phyloP scores from a whole-genome alignment of 2,888 invertebrate species.

The Drosophila macrospina region DNA sequence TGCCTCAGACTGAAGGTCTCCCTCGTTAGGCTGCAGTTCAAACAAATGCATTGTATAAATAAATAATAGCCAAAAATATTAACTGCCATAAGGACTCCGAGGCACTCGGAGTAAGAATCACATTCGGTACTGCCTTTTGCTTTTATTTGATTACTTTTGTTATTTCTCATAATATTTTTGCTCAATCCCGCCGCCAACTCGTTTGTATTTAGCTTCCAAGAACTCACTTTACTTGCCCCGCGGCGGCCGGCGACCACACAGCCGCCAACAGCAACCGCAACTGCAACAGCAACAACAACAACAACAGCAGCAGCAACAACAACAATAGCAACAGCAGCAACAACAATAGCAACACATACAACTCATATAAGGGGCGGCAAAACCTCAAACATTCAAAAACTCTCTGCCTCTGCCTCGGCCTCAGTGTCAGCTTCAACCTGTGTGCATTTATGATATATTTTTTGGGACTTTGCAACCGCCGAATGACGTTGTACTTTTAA shows the following conservation, averaged over 20 bases:
- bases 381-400: conserved; percentile 62
- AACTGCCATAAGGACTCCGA: conserved; percentile 17
- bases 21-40: conserved; percentile 21
- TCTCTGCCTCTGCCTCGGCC: neutral
- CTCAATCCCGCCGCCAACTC: conserved; percentile 58
- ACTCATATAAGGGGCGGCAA: conserved; percentile 62
- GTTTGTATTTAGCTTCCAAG: conserved; percentile 67
- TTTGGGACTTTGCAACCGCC: conserved; percentile 51
- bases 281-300: conserved; percentile 26
- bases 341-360: conserved; percentile 30
- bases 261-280: conserved; percentile 17
- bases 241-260: conserved; percentile 64
- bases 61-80: conserved; percentile 49
- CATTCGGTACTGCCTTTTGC: conserved; percentile 8
- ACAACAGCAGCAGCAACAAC: conserved; percentile 23
- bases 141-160: conserved; percentile 68
- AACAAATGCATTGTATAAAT: conserved; percentile 48
- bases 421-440: conserved; percentile 58
- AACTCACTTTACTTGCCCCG: conserved; percentile 44
- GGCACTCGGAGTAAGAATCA: neutral
- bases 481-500: conserved; percentile 69
- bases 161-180: conserved; percentile 78
- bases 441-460: conserved; percentile 74
- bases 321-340: conserved; percentile 24
- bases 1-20: conserved; percentile 21